These are phyloP conservation scores for Numida meleagris DNA, from an alignment of 2,113 vertebrate genomes.

Conservation along the genomic window DNA sequence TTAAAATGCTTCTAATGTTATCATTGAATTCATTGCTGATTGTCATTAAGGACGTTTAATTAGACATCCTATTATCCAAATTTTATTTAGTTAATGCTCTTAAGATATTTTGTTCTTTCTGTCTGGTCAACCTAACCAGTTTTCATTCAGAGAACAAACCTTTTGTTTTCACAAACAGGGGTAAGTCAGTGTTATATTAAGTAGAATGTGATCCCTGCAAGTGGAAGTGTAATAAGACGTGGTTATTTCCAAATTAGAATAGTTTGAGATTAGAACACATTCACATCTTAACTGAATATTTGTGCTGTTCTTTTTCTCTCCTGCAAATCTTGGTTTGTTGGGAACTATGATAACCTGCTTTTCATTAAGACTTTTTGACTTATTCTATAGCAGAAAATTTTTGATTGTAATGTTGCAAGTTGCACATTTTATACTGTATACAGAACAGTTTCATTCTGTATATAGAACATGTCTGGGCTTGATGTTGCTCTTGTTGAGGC, in stretches of 20 bases:
- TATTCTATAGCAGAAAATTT: fast-evolving
- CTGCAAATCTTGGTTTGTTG: not conserved
- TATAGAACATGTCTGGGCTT: not conserved
- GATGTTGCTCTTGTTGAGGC: not conserved
- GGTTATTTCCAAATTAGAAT: not conserved
- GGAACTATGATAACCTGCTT: not conserved
- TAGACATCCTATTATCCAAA: not conserved
- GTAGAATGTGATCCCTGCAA: not conserved
- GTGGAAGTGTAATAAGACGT: not conserved
- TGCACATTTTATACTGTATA: not conserved
- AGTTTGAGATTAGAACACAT: not conserved
- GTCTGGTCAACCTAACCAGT: not conserved
- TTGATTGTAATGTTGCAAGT: not conserved
- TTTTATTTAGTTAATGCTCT: not conserved
- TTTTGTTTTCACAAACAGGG: not conserved
- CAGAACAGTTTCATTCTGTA: not conserved
- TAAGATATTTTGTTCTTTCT: not conserved
- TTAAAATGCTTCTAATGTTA: not conserved
- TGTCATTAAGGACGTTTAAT: not conserved
- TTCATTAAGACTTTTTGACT: not conserved
- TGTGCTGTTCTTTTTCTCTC: not conserved
- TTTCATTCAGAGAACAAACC: not conserved
- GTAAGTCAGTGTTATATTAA: not conserved
- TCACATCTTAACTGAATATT: not conserved
- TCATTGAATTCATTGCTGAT: not conserved